These are phyloP conservation scores for Brachyalestes nurse DNA, from an alignment of 2,797 vertebrate species.

Conservation along the genomic window DNA sequence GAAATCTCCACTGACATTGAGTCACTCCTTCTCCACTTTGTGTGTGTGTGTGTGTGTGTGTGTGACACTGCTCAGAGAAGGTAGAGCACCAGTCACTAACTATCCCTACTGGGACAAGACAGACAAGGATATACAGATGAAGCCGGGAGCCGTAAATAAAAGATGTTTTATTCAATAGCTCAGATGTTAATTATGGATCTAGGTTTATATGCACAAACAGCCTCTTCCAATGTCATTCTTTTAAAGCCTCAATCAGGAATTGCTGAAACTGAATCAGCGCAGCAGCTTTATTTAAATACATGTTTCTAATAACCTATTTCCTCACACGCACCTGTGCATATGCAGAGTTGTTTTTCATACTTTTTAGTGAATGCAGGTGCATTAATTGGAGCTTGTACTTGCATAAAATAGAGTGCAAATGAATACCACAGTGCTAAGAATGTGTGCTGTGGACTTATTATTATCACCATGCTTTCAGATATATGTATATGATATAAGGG, in stretches of 20 bases:
- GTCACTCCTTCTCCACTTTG: constrained; percentile 7
- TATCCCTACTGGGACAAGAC: constrained; percentile 24
- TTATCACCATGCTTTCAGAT: neutral
- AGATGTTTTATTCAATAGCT: constrained; percentile 42
- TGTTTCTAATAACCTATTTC: neutral
- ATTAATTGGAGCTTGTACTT: neutral
- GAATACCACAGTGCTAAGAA: neutral
- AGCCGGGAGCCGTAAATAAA: constrained; percentile 31
- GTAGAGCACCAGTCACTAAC: constrained; percentile 16
- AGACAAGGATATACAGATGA: constrained; percentile 22
- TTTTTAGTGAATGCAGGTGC: neutral
- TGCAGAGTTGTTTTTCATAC: neutral
- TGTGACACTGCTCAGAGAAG: constrained; percentile 14
- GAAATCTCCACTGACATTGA: constrained; percentile 59
- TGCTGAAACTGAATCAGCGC: neutral
- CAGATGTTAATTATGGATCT: constrained; percentile 30
- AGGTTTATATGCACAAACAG: constrained; percentile 18
- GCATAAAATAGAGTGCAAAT: neutral
- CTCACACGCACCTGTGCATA: neutral
- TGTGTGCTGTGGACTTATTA: neutral
- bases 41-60: neutral
- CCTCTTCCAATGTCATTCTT: constrained; percentile 21
- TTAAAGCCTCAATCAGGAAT: neutral
- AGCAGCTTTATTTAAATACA: neutral
- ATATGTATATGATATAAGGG: neutral